These are phyloP conservation scores for Chloroclysta siterata DNA, from an alignment of 2,888 invertebrate species.

Conservation along the genomic window DNA sequence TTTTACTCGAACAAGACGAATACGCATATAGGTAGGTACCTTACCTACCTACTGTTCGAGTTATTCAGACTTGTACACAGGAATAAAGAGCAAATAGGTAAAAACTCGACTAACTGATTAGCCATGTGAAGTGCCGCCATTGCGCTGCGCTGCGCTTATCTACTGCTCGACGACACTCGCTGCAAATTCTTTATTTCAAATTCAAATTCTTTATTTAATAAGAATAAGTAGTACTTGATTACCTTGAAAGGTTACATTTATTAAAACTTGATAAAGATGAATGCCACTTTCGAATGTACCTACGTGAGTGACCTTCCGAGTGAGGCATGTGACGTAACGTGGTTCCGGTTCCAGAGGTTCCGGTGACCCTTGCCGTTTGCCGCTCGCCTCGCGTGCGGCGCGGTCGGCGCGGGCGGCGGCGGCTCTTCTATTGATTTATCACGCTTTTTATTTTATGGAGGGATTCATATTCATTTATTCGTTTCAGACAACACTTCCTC, in stretches of 20 bases:
- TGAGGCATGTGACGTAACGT: neutral
- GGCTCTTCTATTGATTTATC: slow-evolving; percentile 14
- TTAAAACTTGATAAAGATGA: neutral
- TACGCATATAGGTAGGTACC: too few relatives aligned
- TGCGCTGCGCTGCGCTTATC: neutral
- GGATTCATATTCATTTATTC: neutral
- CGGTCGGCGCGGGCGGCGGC: neutral
- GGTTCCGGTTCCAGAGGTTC: slow-evolving; percentile 15
- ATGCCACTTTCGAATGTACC: neutral
- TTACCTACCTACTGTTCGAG: too few relatives aligned
- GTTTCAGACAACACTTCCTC: neutral
- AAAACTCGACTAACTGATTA: too few relatives aligned
- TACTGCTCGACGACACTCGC: too few relatives aligned
- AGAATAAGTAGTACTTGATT: too few relatives aligned
- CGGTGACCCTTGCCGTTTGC: neutral
- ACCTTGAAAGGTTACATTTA: too few relatives aligned
- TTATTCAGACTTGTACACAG: too few relatives aligned
- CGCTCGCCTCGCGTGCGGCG: neutral
- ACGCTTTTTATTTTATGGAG: slow-evolving; percentile 18
- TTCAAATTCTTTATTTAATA: too few relatives aligned
- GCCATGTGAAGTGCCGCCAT: too few relatives aligned
- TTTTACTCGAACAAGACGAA: too few relatives aligned
- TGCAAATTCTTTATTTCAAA: too few relatives aligned
- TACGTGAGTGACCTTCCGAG: slow-evolving; percentile 13
- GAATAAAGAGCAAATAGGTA: too few relatives aligned